Evolutionary conservation across 1,140 invertebrate species (phyloP).

Genomic region (Ladona fulva): DNA sequence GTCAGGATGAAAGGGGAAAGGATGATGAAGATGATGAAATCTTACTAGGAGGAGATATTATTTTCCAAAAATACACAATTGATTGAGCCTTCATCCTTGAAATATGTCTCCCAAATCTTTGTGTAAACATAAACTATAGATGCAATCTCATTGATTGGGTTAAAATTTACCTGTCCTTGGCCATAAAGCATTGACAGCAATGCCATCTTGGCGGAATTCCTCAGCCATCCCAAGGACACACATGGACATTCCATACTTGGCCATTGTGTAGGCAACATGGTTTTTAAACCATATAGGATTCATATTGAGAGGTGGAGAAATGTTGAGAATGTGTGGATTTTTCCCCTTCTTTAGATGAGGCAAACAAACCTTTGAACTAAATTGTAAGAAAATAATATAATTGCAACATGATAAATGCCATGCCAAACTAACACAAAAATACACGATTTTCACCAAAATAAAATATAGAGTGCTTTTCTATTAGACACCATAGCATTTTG

Average conservation of each 20-base stretch:
- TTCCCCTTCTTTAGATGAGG: slow-evolving; percentile 80
- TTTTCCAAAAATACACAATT: too few relatives aligned
- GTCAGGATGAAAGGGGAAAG: too few relatives aligned
- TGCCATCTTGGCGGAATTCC: slow-evolving; percentile 72
- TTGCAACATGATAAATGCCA: too few relatives aligned
- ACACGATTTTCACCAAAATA: too few relatives aligned
- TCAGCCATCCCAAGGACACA: slow-evolving; percentile 93
- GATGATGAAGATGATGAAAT: too few relatives aligned
- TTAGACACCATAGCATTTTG: too few relatives aligned
- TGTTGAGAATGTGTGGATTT: slow-evolving; percentile 93
- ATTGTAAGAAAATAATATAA: slow-evolving; percentile 26
- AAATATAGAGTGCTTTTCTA: too few relatives aligned
- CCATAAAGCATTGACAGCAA: slow-evolving; percentile 97
- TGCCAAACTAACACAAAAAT: too few relatives aligned
- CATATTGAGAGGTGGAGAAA: slow-evolving; percentile 91
- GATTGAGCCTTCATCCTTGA: too few relatives aligned
- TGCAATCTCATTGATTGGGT: background rate
- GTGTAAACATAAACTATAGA: slow-evolving; percentile 6
- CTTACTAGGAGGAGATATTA: too few relatives aligned
- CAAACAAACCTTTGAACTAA: slow-evolving; percentile 83
- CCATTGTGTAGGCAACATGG: slow-evolving; percentile 95
- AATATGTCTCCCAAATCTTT: too few relatives aligned
- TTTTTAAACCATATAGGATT: slow-evolving; percentile 83
- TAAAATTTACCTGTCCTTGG: slow-evolving; percentile 75
- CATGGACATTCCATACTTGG: slow-evolving; percentile 99